phyloP scores from a whole-genome alignment of 2,888 invertebrate genomes.

The Heliconius aoede region DNA sequence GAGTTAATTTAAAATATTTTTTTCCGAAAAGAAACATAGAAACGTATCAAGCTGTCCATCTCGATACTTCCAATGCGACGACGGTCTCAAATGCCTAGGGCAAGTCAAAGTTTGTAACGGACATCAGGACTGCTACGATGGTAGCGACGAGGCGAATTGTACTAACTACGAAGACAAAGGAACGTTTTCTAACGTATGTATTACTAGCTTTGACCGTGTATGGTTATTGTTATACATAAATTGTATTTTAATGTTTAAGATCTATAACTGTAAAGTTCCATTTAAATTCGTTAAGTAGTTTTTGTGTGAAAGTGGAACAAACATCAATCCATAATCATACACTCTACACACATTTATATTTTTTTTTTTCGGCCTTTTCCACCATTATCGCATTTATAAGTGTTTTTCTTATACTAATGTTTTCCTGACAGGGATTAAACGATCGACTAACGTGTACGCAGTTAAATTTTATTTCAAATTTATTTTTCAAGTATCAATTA shows the following conservation, averaged over 20 bases:
- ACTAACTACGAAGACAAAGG: slow-evolving; percentile 60
- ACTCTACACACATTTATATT: not conserved
- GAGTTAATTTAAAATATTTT: not conserved
- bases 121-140: slow-evolving; percentile 88
- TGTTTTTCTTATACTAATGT: not conserved
- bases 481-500: slow-evolving; percentile 45
- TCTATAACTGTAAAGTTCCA: not conserved
- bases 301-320: too few species aligned
- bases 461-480: not conserved
- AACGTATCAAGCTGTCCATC: slow-evolving; percentile 55
- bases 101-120: slow-evolving; percentile 86
- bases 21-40: slow-evolving; percentile 42
- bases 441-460: too few species aligned
- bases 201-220: slow-evolving; percentile 44
- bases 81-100: slow-evolving; percentile 83
- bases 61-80: slow-evolving; percentile 69
- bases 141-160: slow-evolving; percentile 89
- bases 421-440: not conserved
- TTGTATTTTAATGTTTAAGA: too few species aligned
- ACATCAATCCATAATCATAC: too few species aligned
- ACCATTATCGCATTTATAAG: not conserved
- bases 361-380: not conserved
- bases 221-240: not conserved
- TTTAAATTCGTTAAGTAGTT: too few species aligned
- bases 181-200: slow-evolving; percentile 27